Evolutionary conservation across 2,888 invertebrate species (phyloP).

Genomic region (Drosophila subquinaria): DNA sequence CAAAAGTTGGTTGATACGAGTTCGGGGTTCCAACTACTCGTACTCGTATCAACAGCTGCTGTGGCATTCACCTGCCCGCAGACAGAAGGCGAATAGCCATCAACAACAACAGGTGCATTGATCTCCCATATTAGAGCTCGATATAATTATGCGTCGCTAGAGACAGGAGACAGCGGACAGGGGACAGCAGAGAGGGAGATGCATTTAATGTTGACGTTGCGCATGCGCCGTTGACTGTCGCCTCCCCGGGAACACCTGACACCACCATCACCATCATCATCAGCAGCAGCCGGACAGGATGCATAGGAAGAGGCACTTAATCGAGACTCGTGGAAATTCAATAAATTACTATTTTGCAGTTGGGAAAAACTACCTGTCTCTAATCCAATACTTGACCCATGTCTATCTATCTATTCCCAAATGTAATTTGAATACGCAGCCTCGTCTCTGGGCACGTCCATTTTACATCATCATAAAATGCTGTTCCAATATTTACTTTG

Average conservation of each 20-base stretch:
- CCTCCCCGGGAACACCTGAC: constrained; percentile 57
- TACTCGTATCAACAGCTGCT: constrained; percentile 53
- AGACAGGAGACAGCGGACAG: neutral
- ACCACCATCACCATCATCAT: constrained; percentile 4
- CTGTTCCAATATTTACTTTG: constrained; percentile 55
- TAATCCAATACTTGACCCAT: constrained; percentile 29
- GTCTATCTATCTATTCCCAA: constrained; percentile 1
- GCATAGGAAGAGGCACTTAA: constrained; percentile 36
- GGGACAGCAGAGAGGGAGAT: constrained; percentile 13
- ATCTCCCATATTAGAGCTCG: constrained; percentile 53
- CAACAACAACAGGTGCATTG: constrained; percentile 67
- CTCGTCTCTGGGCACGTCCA: constrained; percentile 38
- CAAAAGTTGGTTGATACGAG: neutral
- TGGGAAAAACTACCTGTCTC: constrained; percentile 34
- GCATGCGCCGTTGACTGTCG: constrained; percentile 59
- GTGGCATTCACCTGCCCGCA: constrained; percentile 63
- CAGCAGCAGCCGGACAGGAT: constrained; percentile 6
- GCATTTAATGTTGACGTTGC: constrained; percentile 53
- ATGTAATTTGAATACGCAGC: constrained; percentile 66
- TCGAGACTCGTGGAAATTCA: constrained; percentile 71
- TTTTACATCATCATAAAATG: constrained; percentile 50
- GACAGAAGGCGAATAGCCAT: constrained; percentile 47
- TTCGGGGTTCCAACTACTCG: constrained; percentile 18
- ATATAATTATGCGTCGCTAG: constrained; percentile 69
- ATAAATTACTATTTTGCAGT: constrained; percentile 20